These are phyloP conservation scores for Eugnorisma glareosa DNA, from an alignment of 2,888 invertebrate genomes.

Conservation along the genomic window DNA sequence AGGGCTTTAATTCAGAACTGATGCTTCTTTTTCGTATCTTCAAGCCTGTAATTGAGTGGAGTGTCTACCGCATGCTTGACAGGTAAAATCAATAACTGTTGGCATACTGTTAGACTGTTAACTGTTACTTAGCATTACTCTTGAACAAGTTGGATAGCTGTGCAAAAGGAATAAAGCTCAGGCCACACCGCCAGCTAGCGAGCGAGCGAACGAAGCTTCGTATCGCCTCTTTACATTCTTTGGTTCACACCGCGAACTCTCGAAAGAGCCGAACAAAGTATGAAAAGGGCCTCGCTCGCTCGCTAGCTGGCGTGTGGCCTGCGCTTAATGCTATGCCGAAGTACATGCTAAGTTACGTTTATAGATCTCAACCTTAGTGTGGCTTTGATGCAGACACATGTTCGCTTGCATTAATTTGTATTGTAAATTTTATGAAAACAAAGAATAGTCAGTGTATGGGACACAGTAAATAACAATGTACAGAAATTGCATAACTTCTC, in stretches of 20 bases:
- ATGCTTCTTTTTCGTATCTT: neutral
- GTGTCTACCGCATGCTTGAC: neutral
- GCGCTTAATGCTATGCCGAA: neutral
- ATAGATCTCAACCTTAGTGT: neutral
- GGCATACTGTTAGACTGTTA: neutral
- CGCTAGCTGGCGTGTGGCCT: too few species aligned
- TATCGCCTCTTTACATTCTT: too few species aligned
- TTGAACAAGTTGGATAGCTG: neutral
- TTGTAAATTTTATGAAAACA: neutral
- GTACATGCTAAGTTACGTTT: neutral
- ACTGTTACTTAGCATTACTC: neutral
- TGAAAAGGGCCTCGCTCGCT: too few species aligned
- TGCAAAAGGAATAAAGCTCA: too few species aligned
- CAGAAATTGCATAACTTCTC: constrained; percentile 14
- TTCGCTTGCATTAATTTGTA: neutral
- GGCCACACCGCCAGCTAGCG: too few species aligned
- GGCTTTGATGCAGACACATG: neutral
- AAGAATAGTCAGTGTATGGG: neutral
- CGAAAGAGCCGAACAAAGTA: too few species aligned
- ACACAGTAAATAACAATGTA: constrained; percentile 8
- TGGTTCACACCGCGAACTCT: too few species aligned
- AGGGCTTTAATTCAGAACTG: neutral
- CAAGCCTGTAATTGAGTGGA: neutral
- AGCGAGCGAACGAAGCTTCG: too few species aligned
- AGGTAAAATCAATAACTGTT: neutral